Evolutionary conservation across 2,113 vertebrate species (phyloP), one percentile per base, ranked within the genome.

Genomic region (Pyxicephalus adspersus): DNA sequence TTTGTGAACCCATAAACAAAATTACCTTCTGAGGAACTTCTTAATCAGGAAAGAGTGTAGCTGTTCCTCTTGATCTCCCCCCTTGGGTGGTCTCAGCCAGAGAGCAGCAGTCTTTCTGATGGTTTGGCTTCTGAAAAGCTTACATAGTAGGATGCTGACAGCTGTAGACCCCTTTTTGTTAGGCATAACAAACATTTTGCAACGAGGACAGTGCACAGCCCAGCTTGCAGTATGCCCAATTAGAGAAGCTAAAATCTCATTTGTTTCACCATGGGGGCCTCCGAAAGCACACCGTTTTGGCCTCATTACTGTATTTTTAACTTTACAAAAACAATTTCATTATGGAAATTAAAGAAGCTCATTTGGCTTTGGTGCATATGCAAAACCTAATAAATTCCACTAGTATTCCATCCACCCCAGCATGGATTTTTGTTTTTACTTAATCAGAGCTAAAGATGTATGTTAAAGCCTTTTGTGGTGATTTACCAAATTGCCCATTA

Each of bases 281-380:
- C 90, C 83, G 90, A 94, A 94, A 92, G 90, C 90, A 85, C 91
- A 94, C 92, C 90, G 85, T 91, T 94, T 92, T 91, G 91, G 91
- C 91, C 91, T 94, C 92, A 94, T 94, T 94, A 92, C 90, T 87
- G 92, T 92, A 92, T 93, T 93, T 94, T 94, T 93, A 93, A 94
- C 92, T 93, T 92, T 90, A 91, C 90, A 89, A 92, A 94, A 94
- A 94, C 92, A 94, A 92, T 94, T 93, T 93, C 90, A 94, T 94
- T 94, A 92, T 93, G 90, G 92, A 94, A 94, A 94, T 94, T 93
- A 92, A 93, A 91, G 90, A 88, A 93, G 87, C 93, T 93, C 90
- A 90, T 93, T 92, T 94, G 88, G 90, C 85, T 84, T 87, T 86
- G 64, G 83, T 86, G 68, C 87, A 87, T 92, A 88, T 88, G 84